Percentiles rank a stretch among this genome's conserved stretches.
phyloP scores from a whole-genome alignment of 2,797 vertebrate genomes.

The Picus viridis region DNA sequence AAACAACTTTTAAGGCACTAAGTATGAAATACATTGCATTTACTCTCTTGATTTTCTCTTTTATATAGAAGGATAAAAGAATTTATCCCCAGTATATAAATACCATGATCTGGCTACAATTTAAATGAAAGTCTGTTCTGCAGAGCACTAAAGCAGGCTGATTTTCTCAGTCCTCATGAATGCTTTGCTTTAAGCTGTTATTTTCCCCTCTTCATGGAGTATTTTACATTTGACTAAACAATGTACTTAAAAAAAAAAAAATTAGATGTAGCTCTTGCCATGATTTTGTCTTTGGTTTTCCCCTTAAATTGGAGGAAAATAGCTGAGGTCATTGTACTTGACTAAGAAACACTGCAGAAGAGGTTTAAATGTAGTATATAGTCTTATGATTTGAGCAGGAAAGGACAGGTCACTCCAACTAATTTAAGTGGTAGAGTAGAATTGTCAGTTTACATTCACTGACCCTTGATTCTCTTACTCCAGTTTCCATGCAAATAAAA shows the following conservation, averaged over 20 bases:
- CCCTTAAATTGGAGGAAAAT: not conserved
- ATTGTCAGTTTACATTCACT: not conserved
- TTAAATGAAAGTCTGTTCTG: not conserved
- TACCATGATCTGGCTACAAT: not conserved
- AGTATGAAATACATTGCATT: not conserved
- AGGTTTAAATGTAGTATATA: not conserved
- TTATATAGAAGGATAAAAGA: not conserved
- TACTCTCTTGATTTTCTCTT: not conserved
- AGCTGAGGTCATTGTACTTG: not conserved
- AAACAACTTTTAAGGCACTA: not conserved
- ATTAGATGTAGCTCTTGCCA: not conserved
- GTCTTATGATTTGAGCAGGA: not conserved
- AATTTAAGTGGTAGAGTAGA: not conserved
- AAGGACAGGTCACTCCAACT: not conserved
- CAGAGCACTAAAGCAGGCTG: not conserved
- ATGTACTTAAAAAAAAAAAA: not conserved
- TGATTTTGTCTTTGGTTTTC: not conserved
- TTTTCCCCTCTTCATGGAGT: not conserved
- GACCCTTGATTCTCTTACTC: not conserved
- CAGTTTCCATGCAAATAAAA: not conserved
- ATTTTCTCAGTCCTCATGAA: not conserved
- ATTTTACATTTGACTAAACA: not conserved
- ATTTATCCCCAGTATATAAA: not conserved
- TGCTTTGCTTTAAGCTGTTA: not conserved
- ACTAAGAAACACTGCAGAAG: not conserved